phyloP scores from a whole-genome alignment of 2,797 vertebrate genomes.

The Microctenopoma stevenorrisi region DNA sequence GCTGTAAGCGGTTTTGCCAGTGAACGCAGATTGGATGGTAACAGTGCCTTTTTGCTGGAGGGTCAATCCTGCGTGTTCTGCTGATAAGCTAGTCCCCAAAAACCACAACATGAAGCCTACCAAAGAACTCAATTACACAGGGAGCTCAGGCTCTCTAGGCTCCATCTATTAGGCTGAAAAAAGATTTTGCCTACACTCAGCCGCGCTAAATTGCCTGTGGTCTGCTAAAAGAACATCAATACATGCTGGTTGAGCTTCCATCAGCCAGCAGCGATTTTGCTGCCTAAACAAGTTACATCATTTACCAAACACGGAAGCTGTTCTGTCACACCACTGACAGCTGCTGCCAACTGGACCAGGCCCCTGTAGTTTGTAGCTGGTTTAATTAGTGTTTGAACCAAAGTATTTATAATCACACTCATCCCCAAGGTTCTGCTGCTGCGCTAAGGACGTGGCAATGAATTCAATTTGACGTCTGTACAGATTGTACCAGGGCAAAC shows the following conservation, averaged over 20 bases:
- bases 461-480: slow-evolving; percentile 79
- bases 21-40: slow-evolving; percentile 81
- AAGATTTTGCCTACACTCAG: slow-evolving; percentile 60
- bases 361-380: slow-evolving; percentile 62
- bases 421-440: slow-evolving; percentile 68
- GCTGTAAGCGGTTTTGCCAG: slow-evolving; percentile 85
- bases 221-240: slow-evolving; percentile 71
- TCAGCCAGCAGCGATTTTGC: slow-evolving; percentile 65
- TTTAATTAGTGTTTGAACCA: slow-evolving; percentile 82
- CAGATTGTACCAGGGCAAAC: slow-evolving; percentile 82
- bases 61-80: slow-evolving; percentile 75
- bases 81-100: slow-evolving; percentile 80
- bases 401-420: slow-evolving; percentile 78
- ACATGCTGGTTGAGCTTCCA: slow-evolving; percentile 56
- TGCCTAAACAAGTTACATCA: slow-evolving; percentile 77
- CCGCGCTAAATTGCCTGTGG: slow-evolving; percentile 61
- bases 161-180: slow-evolving; percentile 55
- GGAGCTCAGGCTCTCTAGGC: slow-evolving; percentile 51
- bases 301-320: slow-evolving; percentile 74
- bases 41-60: slow-evolving; percentile 72
- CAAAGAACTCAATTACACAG: slow-evolving; percentile 76
- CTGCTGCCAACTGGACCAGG: slow-evolving; percentile 73
- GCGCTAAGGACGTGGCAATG: slow-evolving; percentile 70
- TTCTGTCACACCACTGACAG: slow-evolving; percentile 75
- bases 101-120: slow-evolving; percentile 67